These are phyloP conservation scores for Dipodomys ordii DNA, from an alignment of 2,113 vertebrate species.

Conservation along the genomic window DNA sequence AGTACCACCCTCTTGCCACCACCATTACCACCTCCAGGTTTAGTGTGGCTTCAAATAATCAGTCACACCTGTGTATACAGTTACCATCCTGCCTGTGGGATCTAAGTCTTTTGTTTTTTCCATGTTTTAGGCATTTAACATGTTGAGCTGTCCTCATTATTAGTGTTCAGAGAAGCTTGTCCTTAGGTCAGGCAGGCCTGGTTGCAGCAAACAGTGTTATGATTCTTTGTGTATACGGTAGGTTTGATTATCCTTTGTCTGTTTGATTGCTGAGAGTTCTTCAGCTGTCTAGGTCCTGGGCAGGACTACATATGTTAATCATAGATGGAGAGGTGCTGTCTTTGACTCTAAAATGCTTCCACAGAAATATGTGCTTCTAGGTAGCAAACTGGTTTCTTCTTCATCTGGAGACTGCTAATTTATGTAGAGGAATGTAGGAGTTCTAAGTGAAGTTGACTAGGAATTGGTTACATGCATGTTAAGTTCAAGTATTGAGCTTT, in stretches of 20 bases:
- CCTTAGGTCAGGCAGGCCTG: not conserved
- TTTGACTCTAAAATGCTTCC: not conserved
- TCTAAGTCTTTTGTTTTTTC: conserved; percentile 26
- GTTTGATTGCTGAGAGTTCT: not conserved
- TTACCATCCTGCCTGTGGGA: no score
- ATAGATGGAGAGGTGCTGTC: not conserved
- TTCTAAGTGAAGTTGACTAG: conserved; percentile 25
- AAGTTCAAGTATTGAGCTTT: conserved; percentile 9
- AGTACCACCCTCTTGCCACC: not conserved
- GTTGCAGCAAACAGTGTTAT: not conserved
- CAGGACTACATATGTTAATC: not conserved
- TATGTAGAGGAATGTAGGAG: not conserved
- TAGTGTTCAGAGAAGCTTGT: conserved; percentile 36
- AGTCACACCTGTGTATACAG: not conserved
- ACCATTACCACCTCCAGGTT: not conserved
- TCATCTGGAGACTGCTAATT: not conserved
- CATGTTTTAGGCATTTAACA: not conserved
- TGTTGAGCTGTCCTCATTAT: not conserved
- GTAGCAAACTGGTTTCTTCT: conserved; percentile 10
- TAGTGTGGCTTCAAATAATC: not conserved
- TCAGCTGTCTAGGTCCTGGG: not conserved
- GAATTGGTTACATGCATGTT: not conserved
- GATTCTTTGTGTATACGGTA: not conserved
- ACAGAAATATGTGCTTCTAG: not conserved
- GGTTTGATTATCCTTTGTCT: conserved; percentile 4